phyloP scores from a whole-genome alignment of 2,797 vertebrate species.

The Gallirallus australis region DNA sequence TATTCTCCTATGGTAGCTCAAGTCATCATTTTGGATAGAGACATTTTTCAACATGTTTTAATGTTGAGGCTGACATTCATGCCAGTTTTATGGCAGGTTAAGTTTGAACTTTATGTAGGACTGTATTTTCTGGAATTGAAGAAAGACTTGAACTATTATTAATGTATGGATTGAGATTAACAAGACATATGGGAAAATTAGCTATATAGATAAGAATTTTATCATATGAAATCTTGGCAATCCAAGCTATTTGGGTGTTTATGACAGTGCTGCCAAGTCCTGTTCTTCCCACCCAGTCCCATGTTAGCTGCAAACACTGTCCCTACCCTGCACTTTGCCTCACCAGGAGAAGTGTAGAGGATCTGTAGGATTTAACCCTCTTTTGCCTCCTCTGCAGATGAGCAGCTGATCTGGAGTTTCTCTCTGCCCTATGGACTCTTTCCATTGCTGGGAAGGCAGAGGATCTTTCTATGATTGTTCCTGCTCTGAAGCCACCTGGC shows the following conservation, averaged over 20 bases:
- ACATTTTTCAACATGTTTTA: neutral
- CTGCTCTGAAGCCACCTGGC: neutral
- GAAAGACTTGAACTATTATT: neutral
- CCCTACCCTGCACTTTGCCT: neutral
- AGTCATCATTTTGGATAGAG: neutral
- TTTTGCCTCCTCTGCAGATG: neutral
- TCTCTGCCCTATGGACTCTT: fast-evolving
- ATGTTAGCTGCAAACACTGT: neutral
- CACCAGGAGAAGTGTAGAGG: neutral
- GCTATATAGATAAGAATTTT: neutral
- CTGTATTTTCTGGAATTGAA: neutral
- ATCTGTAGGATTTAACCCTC: neutral
- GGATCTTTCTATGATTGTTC: neutral
- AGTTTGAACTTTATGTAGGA: neutral
- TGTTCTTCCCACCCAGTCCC: neutral
- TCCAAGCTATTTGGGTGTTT: neutral
- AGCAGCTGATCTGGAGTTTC: neutral
- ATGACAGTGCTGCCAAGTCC: neutral
- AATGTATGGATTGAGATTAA: neutral
- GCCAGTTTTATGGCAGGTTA: neutral
- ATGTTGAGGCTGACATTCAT: neutral
- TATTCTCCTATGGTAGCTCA: neutral
- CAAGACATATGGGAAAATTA: neutral
- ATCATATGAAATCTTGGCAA: neutral
- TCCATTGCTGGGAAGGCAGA: neutral